Base-by-base conservation (phyloP, 2,797 vertebrate species). In the Ctenosaura bakeri region DNA sequence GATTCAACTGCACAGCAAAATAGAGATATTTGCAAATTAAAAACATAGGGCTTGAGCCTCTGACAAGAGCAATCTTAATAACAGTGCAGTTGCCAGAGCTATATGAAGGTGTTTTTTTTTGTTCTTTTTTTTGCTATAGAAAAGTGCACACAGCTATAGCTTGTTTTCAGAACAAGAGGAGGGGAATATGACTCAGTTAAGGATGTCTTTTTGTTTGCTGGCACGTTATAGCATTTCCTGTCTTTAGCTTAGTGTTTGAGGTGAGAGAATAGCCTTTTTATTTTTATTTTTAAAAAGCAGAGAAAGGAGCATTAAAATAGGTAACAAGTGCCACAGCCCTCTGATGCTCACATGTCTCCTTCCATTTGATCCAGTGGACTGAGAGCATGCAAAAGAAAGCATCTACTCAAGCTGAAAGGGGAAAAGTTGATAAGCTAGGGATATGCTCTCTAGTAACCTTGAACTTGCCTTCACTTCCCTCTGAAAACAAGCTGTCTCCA, bases 381-480 rank as follows among this genome's bases (percentile, higher is more conserved):
- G 69, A 96, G 93, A 96, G 92, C 66, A 14, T 94, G 52, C 16
- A 94, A 97, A 96, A 94, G 94, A 91, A 91, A 81, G 95, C 92
- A 42, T 91, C 94, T 93, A 94, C 88, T 77, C 26, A 87, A 95
- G 93, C 96, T 92, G 94, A 96, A 96, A 96, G 91, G 85, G 93
- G 91, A 92, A 95, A 93, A 95, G 94, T 92, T 96, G 94, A 95
- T 95, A 95, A 97, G 94, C 94, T 88, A 92, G 92, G 91, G 92
- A 96, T 95, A 96, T 93, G 92, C 92, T 97, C 93, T 96, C n/a
- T 46, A 92, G 92, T 95, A 96, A 97, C 96, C 95, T 94, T 92
- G 92, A 97, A 96, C 94, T 96, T 96, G 91, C 94, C 92, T 96
- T 96, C 95, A 95, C 96, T 95, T 95, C 95, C 92, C 91, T 94